Evolutionary conservation across 1,140 invertebrate genomes (phyloP), one percentile per base, ranked within the genome.

Genomic region (Drosophila takahashii): DNA sequence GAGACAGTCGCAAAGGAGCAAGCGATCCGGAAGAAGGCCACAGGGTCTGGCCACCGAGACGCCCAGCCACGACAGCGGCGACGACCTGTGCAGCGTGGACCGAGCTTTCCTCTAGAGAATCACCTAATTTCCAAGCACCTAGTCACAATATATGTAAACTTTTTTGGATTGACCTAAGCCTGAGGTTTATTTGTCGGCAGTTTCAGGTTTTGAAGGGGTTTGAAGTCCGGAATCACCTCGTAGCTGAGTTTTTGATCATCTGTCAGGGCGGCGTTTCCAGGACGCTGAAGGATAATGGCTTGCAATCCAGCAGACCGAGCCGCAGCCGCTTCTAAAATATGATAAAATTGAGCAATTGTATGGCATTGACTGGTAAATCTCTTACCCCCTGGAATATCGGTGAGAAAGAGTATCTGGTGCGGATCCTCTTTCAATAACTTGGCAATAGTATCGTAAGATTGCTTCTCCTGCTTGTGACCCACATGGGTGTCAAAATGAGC

Each of bases 401-500:
- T 98, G 0, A 98, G 93, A 90, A 98, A 99, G 1, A 98, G 81
- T 42, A 98, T 94, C 48, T 97, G 94, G 22, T 94, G 93, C 16
- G 95, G 90, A 36, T 94, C 92, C 29, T 93, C 93, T 37, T 93
- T 93, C 34, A 98, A 94, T 76, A 95, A 93, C 61, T 94, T 93
- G 0, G 95, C 92, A 72, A 99, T 98, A 52, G 95, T 95, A 60
- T 93, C 93, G 80, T 98, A 98, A 62, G 96, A 97, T 7, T 93
- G 78, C 4, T 92, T 62, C 74, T 97, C 95, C 74, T 95, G 94
- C 92, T 98, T 98, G 22, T 94, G 84, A 1, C 98, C 98, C 47
- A 96, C 94, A 42, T 94, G 95, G 9, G 97, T 98, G 90, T 99
- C 98, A 92, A 98, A 99, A 92, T 97, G 95, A 16, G 95, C 96